Conservation (phyloP, 2,113 vertebrate genomes). For the Rhabdomys dilectus region DNA sequence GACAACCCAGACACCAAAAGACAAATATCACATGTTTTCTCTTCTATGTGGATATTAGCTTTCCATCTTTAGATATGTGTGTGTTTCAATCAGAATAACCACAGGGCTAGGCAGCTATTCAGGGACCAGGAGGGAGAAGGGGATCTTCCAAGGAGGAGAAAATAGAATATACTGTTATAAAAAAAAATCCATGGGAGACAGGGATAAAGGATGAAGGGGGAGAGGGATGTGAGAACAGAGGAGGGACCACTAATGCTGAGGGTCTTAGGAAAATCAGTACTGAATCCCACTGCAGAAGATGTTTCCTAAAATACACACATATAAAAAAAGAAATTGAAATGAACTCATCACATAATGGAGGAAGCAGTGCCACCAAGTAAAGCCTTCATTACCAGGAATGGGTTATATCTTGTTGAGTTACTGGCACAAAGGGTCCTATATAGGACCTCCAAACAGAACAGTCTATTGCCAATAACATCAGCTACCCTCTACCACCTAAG, state of each 20-base stretch:
- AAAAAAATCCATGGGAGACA: background rate
- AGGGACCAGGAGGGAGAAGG: background rate
- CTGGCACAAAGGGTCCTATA: too few relatives aligned
- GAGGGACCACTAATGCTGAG: background rate
- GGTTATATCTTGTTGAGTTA: background rate
- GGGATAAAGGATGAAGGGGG: background rate
- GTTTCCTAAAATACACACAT: background rate
- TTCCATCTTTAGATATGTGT: background rate
- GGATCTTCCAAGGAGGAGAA: background rate
- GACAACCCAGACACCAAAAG: background rate
- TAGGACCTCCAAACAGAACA: background rate
- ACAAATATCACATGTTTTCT: background rate
- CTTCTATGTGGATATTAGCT: background rate
- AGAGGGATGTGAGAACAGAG: too few relatives aligned
- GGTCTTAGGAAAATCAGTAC: background rate
- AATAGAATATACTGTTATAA: background rate
- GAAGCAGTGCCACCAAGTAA: background rate
- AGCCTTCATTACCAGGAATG: background rate
- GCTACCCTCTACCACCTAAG: background rate
- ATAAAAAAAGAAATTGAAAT: background rate
- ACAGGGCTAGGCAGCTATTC: background rate
- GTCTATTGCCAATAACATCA: background rate
- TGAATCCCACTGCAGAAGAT: background rate
- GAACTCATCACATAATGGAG: background rate
- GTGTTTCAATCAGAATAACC: background rate